phyloP scores from a whole-genome alignment of 2,113 vertebrate genomes.

The Fukomys damarensis region DNA sequence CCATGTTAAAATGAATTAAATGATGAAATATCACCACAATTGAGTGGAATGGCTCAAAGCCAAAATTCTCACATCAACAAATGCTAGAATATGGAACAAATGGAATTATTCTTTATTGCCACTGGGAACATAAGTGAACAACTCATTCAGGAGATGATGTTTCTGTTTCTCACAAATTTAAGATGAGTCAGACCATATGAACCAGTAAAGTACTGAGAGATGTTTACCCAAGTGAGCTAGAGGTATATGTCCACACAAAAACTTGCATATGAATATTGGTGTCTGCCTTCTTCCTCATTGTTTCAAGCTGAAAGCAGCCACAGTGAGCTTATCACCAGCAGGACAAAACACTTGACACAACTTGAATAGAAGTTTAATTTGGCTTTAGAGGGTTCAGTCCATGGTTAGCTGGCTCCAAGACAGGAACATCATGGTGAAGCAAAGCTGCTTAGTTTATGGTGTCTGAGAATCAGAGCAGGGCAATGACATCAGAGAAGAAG shows the following conservation, averaged over 20 bases:
- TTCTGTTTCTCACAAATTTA: neutral
- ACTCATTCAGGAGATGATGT: neutral
- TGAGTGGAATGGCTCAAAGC: neutral
- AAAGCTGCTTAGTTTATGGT: neutral
- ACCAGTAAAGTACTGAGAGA: neutral
- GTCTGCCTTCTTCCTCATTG: neutral
- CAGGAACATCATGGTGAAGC: neutral
- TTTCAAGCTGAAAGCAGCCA: neutral
- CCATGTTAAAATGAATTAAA: neutral
- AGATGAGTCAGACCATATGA: neutral
- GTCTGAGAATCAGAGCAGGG: neutral
- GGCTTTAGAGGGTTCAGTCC: neutral
- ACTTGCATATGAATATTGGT: neutral
- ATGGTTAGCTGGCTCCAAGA: neutral
- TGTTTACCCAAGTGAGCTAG: neutral
- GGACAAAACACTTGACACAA: neutral
- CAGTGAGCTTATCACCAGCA: neutral
- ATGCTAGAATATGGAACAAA: neutral
- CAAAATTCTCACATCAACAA: neutral
- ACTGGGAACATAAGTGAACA: neutral
- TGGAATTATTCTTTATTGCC: neutral
- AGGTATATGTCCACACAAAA: neutral
- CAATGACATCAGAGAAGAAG: neutral
- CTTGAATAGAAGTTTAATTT: neutral
- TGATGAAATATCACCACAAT: neutral